phyloP scores from a whole-genome alignment of 2,797 vertebrate genomes.

The Phoeniculus purpureus region DNA sequence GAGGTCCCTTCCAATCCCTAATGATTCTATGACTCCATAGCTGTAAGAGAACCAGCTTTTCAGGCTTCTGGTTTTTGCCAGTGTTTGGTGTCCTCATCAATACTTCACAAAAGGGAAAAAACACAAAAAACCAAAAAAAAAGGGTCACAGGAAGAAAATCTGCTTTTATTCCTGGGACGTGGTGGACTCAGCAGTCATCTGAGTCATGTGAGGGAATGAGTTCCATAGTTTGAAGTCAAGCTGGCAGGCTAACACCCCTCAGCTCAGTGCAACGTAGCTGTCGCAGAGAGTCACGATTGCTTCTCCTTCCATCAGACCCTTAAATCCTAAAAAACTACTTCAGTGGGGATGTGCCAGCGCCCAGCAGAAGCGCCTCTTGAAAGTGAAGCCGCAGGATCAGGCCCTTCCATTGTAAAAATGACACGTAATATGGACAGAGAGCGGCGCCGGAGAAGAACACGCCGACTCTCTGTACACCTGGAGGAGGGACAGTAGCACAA shows the following conservation, averaged over 20 bases:
- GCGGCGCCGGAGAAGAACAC: conserved; percentile 67
- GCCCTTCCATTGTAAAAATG: conserved; percentile 72
- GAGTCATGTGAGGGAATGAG: not conserved
- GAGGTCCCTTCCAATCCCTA: too few relatives aligned
- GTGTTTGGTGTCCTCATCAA: not conserved
- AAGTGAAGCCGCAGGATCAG: conserved; percentile 49
- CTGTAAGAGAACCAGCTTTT: conserved; percentile 1
- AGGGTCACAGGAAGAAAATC: not conserved
- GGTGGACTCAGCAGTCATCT: not conserved
- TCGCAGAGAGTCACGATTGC: not conserved
- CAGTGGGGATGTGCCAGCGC: conserved; percentile 43
- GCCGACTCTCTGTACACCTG: conserved; percentile 77
- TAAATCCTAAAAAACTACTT: conserved; percentile 64
- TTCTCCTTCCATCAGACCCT: not conserved
- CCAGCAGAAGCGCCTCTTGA: conserved; percentile 56
- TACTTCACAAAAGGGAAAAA: not conserved
- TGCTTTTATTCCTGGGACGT: not conserved
- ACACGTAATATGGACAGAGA: conserved; percentile 72
- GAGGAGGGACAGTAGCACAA: conserved; percentile 73
- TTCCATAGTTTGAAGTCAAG: not conserved
- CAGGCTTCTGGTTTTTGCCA: not conserved
- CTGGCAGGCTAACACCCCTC: not conserved
- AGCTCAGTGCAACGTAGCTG: not conserved
- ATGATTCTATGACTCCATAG: not conserved
- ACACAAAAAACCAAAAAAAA: not conserved